These are phyloP conservation scores for Eupithecia centaureata DNA, from an alignment of 2,888 invertebrate genomes.

Conservation along the genomic window DNA sequence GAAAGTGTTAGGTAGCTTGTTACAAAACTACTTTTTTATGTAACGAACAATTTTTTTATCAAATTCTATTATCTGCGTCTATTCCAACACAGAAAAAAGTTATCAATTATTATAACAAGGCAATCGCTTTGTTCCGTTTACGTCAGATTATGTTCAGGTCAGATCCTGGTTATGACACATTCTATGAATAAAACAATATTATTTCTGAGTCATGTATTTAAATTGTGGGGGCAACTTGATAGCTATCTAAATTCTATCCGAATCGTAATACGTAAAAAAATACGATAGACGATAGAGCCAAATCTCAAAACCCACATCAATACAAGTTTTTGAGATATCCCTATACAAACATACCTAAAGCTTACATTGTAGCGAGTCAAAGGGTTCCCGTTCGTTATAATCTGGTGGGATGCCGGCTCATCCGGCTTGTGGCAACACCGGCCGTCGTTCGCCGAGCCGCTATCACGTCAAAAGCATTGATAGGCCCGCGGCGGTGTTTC, in stretches of 20 bases:
- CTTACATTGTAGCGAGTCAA: background rate
- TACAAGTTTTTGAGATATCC: constrained; percentile 1
- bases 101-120: too few species aligned
- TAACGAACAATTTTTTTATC: too few species aligned
- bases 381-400: constrained; percentile 9
- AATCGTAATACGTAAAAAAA: background rate
- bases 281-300: background rate
- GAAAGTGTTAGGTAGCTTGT: too few species aligned
- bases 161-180: too few species aligned
- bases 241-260: too few species aligned
- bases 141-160: too few species aligned
- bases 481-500: background rate
- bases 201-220: too few species aligned
- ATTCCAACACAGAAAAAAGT: background rate
- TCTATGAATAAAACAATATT: too few species aligned
- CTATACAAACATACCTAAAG: background rate
- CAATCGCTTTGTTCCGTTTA: too few species aligned
- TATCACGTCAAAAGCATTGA: constrained; percentile 3
- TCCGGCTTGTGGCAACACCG: constrained; percentile 18
- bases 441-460: background rate
- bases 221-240: too few species aligned
- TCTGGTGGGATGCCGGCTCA: constrained; percentile 9
- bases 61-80: background rate
- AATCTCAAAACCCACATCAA: background rate
- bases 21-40: too few species aligned